phyloP scores from a whole-genome alignment of 2,113 vertebrate genomes.

The Girardinichthys multiradiatus region DNA sequence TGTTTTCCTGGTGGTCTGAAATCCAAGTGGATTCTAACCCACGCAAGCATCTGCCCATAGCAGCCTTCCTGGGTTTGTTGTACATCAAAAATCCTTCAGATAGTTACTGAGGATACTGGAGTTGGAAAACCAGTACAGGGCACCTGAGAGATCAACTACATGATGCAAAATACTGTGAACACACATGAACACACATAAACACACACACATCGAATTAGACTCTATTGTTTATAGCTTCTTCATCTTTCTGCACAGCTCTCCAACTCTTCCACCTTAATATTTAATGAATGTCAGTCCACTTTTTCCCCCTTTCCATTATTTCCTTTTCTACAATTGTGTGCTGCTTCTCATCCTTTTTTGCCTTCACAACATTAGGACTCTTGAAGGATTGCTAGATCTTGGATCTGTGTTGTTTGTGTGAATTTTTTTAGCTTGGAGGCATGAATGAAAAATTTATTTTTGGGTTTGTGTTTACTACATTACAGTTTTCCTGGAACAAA shows the following conservation, averaged over 20 bases:
- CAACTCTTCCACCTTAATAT: conserved; percentile 19
- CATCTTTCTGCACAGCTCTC: conserved; percentile 8
- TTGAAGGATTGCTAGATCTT: conserved; percentile 24
- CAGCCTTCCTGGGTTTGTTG: conserved; percentile 16
- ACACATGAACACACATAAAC: not conserved
- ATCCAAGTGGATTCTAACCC: not conserved
- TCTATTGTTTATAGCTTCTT: conserved; percentile 21
- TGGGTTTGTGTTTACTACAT: conserved; percentile 4
- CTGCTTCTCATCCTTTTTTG: conserved; percentile 17
- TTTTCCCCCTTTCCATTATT: conserved; percentile 14
- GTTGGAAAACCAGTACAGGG: conserved; percentile 11
- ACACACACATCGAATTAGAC: not conserved
- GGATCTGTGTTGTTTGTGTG: conserved; percentile 8
- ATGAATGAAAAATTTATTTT: conserved; percentile 18
- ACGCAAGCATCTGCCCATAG: not conserved
- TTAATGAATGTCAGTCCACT: conserved; percentile 38
- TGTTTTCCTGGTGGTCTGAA: not conserved
- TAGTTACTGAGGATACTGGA: conserved; percentile 30
- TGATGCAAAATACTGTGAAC: not conserved
- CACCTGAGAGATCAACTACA: conserved; percentile 23
- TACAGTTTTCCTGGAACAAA: conserved; percentile 4
- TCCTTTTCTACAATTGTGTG: conserved; percentile 6
- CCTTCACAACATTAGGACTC: conserved; percentile 7
- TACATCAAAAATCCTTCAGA: conserved; percentile 38
- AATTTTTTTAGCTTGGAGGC: not conserved